These are phyloP conservation scores for Parazoanthus darwini DNA, from an alignment of 92 coral and sea anemone genomes.

Conservation along the genomic window DNA sequence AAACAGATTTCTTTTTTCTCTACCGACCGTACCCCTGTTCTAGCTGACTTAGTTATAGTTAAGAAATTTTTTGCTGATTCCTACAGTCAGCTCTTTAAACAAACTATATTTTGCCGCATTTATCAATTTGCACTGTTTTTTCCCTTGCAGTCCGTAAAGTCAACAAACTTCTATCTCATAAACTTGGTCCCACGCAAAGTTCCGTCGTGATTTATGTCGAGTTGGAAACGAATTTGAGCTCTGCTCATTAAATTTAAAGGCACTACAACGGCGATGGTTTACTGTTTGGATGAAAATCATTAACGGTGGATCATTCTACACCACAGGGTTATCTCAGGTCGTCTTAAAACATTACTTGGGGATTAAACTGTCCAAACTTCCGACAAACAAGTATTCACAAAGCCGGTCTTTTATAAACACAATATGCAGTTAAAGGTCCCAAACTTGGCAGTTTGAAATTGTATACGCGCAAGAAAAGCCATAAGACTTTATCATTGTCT, in stretches of 20 bases:
- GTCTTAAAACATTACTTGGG: background rate
- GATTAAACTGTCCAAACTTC: constrained; percentile 16
- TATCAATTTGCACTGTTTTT: background rate
- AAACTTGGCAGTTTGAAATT: constrained; percentile 30
- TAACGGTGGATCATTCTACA: constrained; percentile 7
- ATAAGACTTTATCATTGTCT: constrained; percentile 5
- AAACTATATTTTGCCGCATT: background rate
- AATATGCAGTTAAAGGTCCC: constrained; percentile 3
- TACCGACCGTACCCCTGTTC: background rate
- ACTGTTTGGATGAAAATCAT: constrained; percentile 16
- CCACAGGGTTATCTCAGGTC: background rate
- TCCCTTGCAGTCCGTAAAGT: background rate
- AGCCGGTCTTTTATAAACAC: constrained; percentile 1
- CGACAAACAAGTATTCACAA: constrained; percentile 3
- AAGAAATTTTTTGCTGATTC: background rate
- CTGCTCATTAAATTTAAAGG: background rate
- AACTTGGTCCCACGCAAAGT: constrained; percentile 22
- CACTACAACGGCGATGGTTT: background rate
- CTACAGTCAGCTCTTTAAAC: background rate
- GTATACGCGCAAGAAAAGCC: constrained; percentile 1
- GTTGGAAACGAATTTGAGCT: background rate
- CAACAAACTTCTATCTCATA: constrained; percentile 3
- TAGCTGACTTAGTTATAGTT: background rate
- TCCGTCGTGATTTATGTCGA: background rate
- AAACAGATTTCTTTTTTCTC: background rate